Percentiles rank a stretch among this genome's conserved stretches.
phyloP scores from a whole-genome alignment of 2,113 vertebrate species.

The Oostethus manadensis region DNA sequence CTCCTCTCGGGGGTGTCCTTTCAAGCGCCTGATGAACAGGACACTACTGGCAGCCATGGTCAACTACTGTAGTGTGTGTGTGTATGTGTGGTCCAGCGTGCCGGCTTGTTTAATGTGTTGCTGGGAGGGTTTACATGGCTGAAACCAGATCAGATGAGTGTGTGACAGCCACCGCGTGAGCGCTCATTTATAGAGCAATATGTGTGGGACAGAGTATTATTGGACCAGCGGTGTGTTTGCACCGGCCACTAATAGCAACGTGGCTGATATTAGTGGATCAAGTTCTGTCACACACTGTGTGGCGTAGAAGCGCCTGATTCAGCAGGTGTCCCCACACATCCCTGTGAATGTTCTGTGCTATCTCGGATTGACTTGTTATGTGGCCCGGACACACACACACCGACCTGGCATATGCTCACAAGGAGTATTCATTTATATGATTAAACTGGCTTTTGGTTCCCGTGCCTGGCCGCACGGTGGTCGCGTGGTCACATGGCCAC shows the following conservation, averaged over 20 bases:
- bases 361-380: constrained; percentile 54
- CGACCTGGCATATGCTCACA: constrained; percentile 7
- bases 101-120: constrained; percentile 60
- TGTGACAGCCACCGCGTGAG: constrained; percentile 63
- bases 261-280: constrained; percentile 63
- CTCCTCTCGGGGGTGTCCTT: constrained; percentile 69
- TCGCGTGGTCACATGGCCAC: too few species aligned
- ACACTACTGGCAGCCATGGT: constrained; percentile 54
- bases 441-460: too few species aligned
- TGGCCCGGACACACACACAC: constrained; percentile 5
- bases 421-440: not conserved
- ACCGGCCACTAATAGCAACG: constrained; percentile 54
- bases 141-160: constrained; percentile 65
- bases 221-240: constrained; percentile 59
- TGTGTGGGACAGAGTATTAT: constrained; percentile 61
- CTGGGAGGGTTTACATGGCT: constrained; percentile 52
- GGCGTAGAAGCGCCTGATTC: constrained; percentile 69
- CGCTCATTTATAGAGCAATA: constrained; percentile 61
- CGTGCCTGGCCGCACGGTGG: too few species aligned
- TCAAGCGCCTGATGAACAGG: constrained; percentile 64
- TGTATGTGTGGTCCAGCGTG: constrained; percentile 41
- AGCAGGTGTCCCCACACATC: constrained; percentile 56
- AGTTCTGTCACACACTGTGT: constrained; percentile 73
- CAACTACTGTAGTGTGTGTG: constrained; percentile 29
- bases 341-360: constrained; percentile 38